A percentile compares a stretch with the other conserved stretches of the same genome.
Evolutionary conservation across 2,888 invertebrate genomes (phyloP).

Genomic region (Eilema caniola): DNA sequence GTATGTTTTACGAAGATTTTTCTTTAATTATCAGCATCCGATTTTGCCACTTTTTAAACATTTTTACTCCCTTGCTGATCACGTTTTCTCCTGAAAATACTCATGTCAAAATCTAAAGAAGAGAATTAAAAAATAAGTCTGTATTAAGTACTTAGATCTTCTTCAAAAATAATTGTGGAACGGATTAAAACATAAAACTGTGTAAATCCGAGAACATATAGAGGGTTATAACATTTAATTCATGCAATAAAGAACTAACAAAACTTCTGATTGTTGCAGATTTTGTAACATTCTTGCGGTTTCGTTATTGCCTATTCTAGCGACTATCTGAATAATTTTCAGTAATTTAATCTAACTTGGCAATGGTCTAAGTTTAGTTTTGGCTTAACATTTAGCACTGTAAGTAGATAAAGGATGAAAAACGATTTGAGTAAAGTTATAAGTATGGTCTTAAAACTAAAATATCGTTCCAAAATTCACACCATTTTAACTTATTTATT

Average conservation of each 20-base stretch:
- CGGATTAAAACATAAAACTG: too few species aligned
- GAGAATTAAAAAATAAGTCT: too few species aligned
- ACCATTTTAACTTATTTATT: background rate
- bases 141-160: too few species aligned
- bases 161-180: too few species aligned
- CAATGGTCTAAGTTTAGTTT: background rate
- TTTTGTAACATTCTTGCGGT: background rate
- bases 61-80: too few species aligned
- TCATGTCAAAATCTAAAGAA: too few species aligned
- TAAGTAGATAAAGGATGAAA: background rate
- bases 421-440: background rate
- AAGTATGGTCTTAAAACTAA: background rate
- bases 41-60: too few species aligned
- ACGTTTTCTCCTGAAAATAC: too few species aligned
- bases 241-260: background rate
- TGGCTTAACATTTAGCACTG: background rate
- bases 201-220: background rate
- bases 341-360: background rate
- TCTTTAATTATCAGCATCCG: too few species aligned
- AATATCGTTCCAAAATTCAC: background rate
- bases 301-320: conserved; percentile 1
- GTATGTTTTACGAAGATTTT: too few species aligned
- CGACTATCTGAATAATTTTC: background rate
- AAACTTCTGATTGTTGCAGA: background rate
- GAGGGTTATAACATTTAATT: background rate